phyloP scores from a whole-genome alignment of 30 jellyfish, hydroid and myxozoan genomes.

The Catostylus mosaicus region DNA sequence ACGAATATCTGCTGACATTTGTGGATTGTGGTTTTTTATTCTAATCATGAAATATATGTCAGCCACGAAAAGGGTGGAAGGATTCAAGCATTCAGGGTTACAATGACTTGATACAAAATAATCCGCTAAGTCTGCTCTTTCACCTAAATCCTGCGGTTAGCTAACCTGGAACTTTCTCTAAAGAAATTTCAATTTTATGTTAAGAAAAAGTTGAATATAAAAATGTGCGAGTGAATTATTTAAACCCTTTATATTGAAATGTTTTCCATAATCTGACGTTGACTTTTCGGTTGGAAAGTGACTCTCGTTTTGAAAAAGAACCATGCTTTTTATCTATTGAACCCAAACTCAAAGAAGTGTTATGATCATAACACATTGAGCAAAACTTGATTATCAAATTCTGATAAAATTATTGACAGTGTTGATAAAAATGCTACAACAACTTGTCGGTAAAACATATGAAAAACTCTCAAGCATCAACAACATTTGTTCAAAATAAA shows the following conservation, averaged over 20 bases:
- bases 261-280: too few species aligned
- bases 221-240: background rate
- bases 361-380: too few species aligned
- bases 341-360: too few species aligned
- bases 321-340: too few species aligned
- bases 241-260: background rate
- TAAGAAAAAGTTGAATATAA: background rate
- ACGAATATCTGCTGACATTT: background rate
- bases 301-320: too few species aligned
- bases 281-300: too few species aligned
- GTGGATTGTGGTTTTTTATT: slow-evolving; percentile 3
- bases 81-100: background rate
- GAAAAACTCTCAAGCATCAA: too few species aligned
- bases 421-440: too few species aligned
- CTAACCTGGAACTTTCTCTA: background rate
- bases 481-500: too few species aligned
- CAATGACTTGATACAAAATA: background rate
- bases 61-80: background rate
- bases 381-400: too few species aligned
- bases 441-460: too few species aligned
- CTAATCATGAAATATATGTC: background rate
- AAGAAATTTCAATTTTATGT: background rate
- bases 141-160: background rate
- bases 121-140: background rate
- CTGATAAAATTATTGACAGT: too few species aligned